Conservation (phyloP, 1,140 invertebrate genomes). For the Drosophila ohnishii region DNA sequence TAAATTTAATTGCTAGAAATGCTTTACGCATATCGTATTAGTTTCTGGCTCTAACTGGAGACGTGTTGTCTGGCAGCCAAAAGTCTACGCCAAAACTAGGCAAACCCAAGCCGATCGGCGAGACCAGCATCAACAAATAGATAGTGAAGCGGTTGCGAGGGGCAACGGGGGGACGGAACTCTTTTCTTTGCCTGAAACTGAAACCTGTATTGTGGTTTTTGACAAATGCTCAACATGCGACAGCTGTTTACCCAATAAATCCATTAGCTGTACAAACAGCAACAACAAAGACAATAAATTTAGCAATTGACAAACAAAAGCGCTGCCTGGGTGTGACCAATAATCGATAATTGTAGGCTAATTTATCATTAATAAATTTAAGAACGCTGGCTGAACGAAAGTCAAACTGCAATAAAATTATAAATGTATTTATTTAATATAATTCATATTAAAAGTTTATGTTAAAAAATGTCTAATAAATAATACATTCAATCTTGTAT, state of each 20-base stretch:
- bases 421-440: neutral
- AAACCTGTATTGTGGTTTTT: constrained; percentile 72
- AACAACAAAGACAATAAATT: constrained; percentile 56
- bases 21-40: neutral
- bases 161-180: constrained; percentile 28
- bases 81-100: constrained; percentile 32
- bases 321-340: constrained; percentile 64
- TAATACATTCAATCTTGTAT: neutral
- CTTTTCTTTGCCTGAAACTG: constrained; percentile 33
- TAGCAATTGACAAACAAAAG: constrained; percentile 61
- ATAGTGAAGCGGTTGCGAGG: neutral
- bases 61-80: constrained; percentile 56
- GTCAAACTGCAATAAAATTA: neutral
- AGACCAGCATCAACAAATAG: constrained; percentile 25
- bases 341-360: constrained; percentile 64
- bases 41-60: constrained; percentile 34
- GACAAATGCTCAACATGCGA: constrained; percentile 75
- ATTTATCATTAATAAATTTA: constrained; percentile 56
- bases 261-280: constrained; percentile 74
- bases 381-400: neutral
- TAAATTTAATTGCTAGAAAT: constrained; percentile 21
- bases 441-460: neutral
- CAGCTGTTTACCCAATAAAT: constrained; percentile 79
- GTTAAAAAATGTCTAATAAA: neutral
- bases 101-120: constrained; percentile 23